Conservation (phyloP, 2,113 vertebrate genomes). For the Cairina moschata region DNA sequence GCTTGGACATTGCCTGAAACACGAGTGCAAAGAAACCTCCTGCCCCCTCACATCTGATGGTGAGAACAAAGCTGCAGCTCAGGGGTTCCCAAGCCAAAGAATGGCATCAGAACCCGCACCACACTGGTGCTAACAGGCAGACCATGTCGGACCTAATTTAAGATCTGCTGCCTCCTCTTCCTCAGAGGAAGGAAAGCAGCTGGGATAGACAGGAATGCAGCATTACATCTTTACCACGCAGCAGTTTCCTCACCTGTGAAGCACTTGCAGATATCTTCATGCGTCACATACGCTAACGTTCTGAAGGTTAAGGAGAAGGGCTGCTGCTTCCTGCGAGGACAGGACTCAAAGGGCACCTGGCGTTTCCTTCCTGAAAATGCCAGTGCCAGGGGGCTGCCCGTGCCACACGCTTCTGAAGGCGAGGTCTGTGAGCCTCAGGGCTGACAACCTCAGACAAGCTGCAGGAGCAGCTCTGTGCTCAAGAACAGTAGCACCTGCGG, state of each 20-base stretch:
- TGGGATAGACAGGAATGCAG: background rate
- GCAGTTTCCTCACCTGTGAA: constrained; percentile 88
- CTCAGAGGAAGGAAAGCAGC: background rate
- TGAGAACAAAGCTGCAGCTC: background rate
- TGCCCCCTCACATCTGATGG: background rate
- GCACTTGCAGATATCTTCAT: constrained; percentile 96
- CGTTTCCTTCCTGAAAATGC: background rate
- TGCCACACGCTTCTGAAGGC: background rate
- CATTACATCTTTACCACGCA: fast-evolving
- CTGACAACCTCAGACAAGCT: background rate
- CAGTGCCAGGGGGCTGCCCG: background rate
- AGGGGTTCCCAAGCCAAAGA: background rate
- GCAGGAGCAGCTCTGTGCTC: background rate
- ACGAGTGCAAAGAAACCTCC: background rate
- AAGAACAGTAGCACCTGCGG: background rate
- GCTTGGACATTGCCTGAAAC: background rate
- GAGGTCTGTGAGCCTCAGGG: background rate
- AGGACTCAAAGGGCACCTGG: background rate
- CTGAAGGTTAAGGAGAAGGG: constrained; percentile 83
- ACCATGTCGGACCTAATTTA: no score
- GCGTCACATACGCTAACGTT: constrained; percentile 94
- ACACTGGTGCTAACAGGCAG: background rate
- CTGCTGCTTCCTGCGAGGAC: background rate
- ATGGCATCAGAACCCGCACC: background rate
- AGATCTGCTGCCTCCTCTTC: background rate